phyloP scores from a whole-genome alignment of 2,888 invertebrate genomes.

The Poecilobothrus nobilitatus region DNA sequence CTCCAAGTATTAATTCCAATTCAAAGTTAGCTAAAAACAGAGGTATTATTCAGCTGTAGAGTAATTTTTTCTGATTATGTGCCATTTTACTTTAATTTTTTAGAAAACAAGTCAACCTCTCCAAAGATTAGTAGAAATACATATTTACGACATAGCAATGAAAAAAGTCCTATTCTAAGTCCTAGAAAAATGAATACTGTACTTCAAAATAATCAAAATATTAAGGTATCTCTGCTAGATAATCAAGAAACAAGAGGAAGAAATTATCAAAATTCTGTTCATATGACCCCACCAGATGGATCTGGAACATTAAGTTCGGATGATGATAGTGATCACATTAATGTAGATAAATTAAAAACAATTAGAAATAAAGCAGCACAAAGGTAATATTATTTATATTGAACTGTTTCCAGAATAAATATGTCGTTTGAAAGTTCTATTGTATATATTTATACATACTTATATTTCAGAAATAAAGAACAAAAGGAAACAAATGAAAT shows the following conservation, averaged over 20 bases:
- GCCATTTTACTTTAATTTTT: neutral
- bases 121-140: slow-evolving; percentile 39
- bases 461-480: slow-evolving; percentile 29
- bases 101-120: slow-evolving; percentile 40
- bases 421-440: neutral
- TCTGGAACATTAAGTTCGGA: slow-evolving; percentile 46
- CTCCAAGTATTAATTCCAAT: slow-evolving; percentile 34
- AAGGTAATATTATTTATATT: slow-evolving; percentile 36
- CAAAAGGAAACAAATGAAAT: slow-evolving; percentile 33
- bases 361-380: slow-evolving; percentile 56
- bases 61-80: neutral
- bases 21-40: slow-evolving; percentile 40
- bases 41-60: slow-evolving; percentile 26
- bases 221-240: slow-evolving; percentile 20
- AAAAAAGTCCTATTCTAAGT: slow-evolving; percentile 37
- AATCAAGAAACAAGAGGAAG: slow-evolving; percentile 29
- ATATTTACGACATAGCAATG: slow-evolving; percentile 33
- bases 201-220: slow-evolving; percentile 16
- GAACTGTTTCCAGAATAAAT: too few relatives aligned
- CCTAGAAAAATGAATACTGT: slow-evolving; percentile 32
- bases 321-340: slow-evolving; percentile 57
- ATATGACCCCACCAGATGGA: slow-evolving; percentile 37
- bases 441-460: slow-evolving; percentile 12
- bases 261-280: slow-evolving; percentile 29
- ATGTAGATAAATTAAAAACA: slow-evolving; percentile 57